Base-by-base conservation (phyloP, 2,888 invertebrate species). In the Cylindroiulus punctatus region DNA sequence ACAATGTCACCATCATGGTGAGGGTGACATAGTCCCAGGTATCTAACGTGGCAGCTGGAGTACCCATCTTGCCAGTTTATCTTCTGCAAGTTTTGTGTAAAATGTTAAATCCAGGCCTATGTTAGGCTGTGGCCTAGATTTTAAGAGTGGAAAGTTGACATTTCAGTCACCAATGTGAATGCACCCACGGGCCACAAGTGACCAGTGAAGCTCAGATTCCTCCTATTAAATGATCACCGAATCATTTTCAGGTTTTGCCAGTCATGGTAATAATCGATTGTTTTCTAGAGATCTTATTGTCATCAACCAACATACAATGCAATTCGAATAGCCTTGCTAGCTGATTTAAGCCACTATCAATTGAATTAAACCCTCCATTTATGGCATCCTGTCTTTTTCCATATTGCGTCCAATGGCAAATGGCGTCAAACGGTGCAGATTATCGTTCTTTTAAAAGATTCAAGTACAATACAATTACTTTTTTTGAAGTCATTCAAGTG, bases 11-110 rank as follows among this genome's bases (percentile, higher is more conserved):
- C 84, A 65, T 65, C 19, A 84, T 22, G 57, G 47, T 36, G 12
- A 86, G 32, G 30, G 84, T 19, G 3, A 86, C 83, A 44, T 86
- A 86, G 42, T 86, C 86, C 86, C 83, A 83, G 7, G 44, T 84
- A 52, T 83, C 84, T 22, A 86, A 47, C n/a, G 40, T 83, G n/a
- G 83, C 83, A 12, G 83, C n/a, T 42, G 44, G 40, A 83, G 26
- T 26, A 83, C 42, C 22, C 83, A 83, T 83, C 26, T 83, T 76
- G 76, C 14, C 10, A 30, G 7, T 30, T 30, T 30, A 14, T 76
- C 76, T 12, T n/a, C n/a, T 30, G 3, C 14, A 30, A 14, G 12
- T 30, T 22, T 30, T 12, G 17, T 30, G 76, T 12, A 30, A 26
- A 26, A 10, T 3, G 14, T 17, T 30, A 1, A 76, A 76, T 30